Conservation (phyloP, 2,888 invertebrate genomes). For the Nipponacmea schrenckii region DNA sequence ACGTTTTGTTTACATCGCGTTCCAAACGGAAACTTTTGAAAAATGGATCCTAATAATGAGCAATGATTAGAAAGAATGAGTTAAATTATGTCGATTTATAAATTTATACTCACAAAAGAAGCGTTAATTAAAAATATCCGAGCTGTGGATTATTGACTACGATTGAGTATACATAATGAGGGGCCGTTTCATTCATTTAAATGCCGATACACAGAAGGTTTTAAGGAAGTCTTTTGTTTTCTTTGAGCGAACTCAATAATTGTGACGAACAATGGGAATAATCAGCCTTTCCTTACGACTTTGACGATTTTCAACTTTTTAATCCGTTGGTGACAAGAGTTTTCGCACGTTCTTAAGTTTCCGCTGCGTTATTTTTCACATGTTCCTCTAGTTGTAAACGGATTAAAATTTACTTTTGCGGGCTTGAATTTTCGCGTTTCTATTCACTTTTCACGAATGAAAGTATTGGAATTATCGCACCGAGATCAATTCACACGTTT, state of each 20-base stretch:
- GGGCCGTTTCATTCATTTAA: constrained; percentile 18
- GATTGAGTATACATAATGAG: constrained; percentile 3
- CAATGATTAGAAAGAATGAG: not conserved
- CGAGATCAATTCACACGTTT: too few relatives aligned
- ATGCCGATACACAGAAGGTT: not conserved
- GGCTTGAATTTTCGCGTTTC: too few relatives aligned
- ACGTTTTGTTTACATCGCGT: not conserved
- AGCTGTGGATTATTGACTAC: not conserved
- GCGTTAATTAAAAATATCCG: not conserved
- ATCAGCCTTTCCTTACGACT: not conserved
- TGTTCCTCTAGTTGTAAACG: too few relatives aligned
- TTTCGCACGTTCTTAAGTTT: not conserved
- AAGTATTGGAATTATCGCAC: too few relatives aligned
- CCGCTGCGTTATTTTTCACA: not conserved
- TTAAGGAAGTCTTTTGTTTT: constrained; percentile 1
- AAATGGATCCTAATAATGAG: not conserved
- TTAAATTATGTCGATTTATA: not conserved
- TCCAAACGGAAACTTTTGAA: not conserved
- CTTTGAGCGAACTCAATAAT: not conserved
- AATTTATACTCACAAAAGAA: not conserved
- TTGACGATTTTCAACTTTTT: not conserved
- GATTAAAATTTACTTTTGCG: too few relatives aligned
- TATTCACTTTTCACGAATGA: too few relatives aligned
- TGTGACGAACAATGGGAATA: not conserved
- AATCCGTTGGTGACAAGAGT: not conserved